These are phyloP conservation scores for Mixornis gularis DNA, from an alignment of 2,113 vertebrate genomes.

Conservation along the genomic window DNA sequence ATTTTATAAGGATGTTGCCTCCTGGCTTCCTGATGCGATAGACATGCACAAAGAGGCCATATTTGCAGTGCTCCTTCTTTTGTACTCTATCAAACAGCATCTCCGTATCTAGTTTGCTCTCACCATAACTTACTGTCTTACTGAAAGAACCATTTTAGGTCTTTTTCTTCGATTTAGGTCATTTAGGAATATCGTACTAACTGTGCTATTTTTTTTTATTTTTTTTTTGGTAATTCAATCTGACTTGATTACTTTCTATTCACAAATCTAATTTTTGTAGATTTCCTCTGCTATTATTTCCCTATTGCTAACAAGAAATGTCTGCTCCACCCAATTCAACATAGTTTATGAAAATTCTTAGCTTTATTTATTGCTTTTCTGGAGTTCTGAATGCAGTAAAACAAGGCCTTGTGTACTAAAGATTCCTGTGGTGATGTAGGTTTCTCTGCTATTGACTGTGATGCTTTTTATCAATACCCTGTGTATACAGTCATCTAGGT, in stretches of 20 bases:
- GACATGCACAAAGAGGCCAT: conserved; percentile 14
- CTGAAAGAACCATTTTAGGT: not conserved
- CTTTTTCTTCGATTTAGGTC: not conserved
- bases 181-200: not conserved
- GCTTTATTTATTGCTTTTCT: not conserved
- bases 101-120: not conserved
- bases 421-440: not conserved
- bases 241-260: not conserved
- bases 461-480: not conserved
- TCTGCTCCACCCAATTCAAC: not conserved
- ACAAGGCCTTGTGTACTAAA: not conserved
- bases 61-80: not conserved
- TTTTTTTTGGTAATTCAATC: not conserved
- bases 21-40: conserved; percentile 45
- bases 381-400: not conserved
- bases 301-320: not conserved
- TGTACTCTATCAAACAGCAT: not conserved
- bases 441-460: not conserved
- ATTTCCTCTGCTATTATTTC: not conserved
- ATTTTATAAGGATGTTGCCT: conserved; percentile 48
- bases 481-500: not conserved
- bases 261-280: not conserved
- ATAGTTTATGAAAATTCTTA: not conserved
- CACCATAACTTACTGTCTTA: not conserved
- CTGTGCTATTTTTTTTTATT: not conserved